Evolutionary conservation across 1,140 invertebrate species (phyloP).

Genomic region (Pectinophora gossypiella): DNA sequence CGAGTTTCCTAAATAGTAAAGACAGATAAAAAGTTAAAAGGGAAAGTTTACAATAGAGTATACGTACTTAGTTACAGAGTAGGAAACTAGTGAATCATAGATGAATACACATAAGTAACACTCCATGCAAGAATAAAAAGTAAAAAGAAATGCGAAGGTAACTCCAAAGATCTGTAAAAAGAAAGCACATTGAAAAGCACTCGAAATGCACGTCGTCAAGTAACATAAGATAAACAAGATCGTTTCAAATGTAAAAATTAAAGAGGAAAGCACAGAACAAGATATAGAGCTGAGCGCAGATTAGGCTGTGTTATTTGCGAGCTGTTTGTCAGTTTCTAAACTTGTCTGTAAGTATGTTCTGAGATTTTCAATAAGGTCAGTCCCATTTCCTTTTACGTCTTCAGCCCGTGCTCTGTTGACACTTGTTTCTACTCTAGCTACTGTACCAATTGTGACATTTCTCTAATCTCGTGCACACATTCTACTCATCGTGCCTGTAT

Average conservation of each 20-base stretch:
- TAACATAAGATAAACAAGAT: neutral
- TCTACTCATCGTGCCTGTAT: conserved; percentile 38
- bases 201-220: conserved; percentile 2
- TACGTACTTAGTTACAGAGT: neutral
- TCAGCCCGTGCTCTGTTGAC: conserved; percentile 51
- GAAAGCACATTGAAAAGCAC: conserved; percentile 14
- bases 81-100: conserved; percentile 19
- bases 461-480: conserved; percentile 45
- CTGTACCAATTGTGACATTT: conserved; percentile 16
- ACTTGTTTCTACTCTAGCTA: conserved; percentile 11
- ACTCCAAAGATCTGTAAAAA: conserved; percentile 20
- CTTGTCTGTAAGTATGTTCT: conserved; percentile 39
- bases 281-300: conserved; percentile 62
- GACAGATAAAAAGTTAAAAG: too few relatives aligned
- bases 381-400: conserved; percentile 38
- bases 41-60: neutral
- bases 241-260: neutral
- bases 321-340: conserved; percentile 44
- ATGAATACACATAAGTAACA: neutral
- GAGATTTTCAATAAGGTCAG: conserved; percentile 25
- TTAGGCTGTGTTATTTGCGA: conserved; percentile 73
- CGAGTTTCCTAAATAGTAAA: neutral
- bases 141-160: conserved; percentile 17
- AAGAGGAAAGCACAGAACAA: conserved; percentile 56
- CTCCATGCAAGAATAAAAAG: conserved; percentile 1